These are phyloP conservation scores for Cladopsammia gracilis DNA, from an alignment of 64 coral and sea anemone genomes.

Conservation along the genomic window DNA sequence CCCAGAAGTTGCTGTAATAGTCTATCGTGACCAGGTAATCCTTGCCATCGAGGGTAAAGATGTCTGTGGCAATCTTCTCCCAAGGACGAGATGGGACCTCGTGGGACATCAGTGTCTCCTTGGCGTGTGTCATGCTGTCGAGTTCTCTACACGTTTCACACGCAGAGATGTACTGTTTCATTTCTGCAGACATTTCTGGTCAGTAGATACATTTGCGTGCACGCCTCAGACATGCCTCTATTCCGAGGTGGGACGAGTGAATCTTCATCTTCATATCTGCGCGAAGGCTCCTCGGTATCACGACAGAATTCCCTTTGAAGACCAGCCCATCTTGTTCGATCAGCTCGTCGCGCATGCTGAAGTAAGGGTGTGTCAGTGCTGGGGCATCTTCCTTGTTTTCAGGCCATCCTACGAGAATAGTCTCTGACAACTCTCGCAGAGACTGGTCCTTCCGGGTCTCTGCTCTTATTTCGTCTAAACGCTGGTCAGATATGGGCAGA, in stretches of 20 bases:
- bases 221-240: background rate
- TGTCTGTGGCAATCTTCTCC: conserved; percentile 15
- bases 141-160: conserved; percentile 38
- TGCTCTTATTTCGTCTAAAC: no score
- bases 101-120: conserved; percentile 40
- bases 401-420: no score
- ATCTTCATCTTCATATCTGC: conserved; percentile 1
- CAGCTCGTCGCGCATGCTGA: conserved; percentile 19
- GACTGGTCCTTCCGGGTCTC: no score
- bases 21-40: conserved; percentile 17
- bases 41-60: conserved; percentile 25
- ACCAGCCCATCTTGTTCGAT: conserved; percentile 42
- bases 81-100: conserved; percentile 29
- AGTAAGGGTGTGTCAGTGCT: no score
- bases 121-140: background rate
- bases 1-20: conserved; percentile 34
- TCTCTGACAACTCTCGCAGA: no score
- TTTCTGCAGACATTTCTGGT: background rate
- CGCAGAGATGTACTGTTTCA: background rate
- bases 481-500: no score
- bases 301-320: background rate
- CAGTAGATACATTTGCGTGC: conserved; percentile 34
- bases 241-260: conserved; percentile 32
- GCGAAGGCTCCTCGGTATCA: conserved; percentile 27
- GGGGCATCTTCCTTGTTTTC: no score